These are phyloP conservation scores for Oscheius onirici DNA, from an alignment of 2,888 invertebrate species.

Conservation along the genomic window DNA sequence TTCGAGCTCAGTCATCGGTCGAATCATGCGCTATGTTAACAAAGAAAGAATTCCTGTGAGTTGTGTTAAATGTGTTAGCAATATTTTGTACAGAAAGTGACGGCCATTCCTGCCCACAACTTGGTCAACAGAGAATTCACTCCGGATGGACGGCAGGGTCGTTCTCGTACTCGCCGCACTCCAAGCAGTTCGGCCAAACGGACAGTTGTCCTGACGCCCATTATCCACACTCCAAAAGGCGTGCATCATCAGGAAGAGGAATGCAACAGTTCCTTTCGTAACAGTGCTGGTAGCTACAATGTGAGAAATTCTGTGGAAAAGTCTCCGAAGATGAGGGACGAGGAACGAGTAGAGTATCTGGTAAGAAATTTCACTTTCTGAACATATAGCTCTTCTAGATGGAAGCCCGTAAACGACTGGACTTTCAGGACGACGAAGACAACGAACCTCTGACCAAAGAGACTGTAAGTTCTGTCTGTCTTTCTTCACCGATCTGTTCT, in stretches of 20 bases:
- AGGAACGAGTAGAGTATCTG: not conserved
- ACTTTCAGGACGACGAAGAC: not conserved
- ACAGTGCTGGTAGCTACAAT: not conserved
- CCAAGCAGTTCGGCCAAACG: not conserved
- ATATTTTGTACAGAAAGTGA: not conserved
- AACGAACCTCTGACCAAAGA: not conserved
- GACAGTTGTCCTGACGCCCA: not conserved
- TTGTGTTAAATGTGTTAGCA: not conserved
- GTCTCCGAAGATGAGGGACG: slow-evolving; percentile 8
- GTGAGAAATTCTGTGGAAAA: not conserved
- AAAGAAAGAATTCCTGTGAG: not conserved
- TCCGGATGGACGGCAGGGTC: slow-evolving; percentile 7
- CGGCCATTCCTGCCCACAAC: not conserved
- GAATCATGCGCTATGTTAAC: slow-evolving; percentile 6
- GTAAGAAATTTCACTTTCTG: not conserved
- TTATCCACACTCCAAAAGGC: too few relatives aligned
- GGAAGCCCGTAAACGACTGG: slow-evolving; percentile 10
- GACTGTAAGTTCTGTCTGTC: slow-evolving; percentile 4
- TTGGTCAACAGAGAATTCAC: not conserved
- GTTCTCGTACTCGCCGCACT: slow-evolving; percentile 2
- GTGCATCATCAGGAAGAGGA: too few relatives aligned
- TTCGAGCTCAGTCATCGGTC: slow-evolving; percentile 10
- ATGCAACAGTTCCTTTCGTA: too few relatives aligned
- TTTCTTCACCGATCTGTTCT: not conserved
- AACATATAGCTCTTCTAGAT: not conserved